These are phyloP conservation scores for Ceratitis capitata DNA, from an alignment of 1,140 invertebrate genomes.

Conservation along the genomic window DNA sequence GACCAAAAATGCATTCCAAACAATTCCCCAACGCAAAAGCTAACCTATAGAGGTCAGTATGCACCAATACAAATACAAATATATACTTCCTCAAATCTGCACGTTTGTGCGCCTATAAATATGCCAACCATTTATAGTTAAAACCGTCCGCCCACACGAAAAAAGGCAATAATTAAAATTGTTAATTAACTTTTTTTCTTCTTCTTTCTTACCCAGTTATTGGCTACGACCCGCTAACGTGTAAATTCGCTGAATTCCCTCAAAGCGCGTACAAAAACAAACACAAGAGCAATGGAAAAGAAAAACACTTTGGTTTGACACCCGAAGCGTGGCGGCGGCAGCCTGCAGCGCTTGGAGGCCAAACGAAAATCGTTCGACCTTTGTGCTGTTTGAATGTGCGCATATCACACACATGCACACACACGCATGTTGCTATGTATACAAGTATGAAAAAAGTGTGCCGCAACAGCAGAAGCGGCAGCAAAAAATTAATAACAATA, in stretches of 20 bases:
- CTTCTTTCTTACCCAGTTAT: background rate
- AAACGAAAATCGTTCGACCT: background rate
- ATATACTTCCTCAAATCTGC: background rate
- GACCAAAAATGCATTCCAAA: background rate
- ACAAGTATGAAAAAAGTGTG: too few relatives aligned
- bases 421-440: too few relatives aligned
- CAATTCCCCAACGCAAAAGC: background rate
- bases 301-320: background rate
- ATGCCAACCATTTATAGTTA: background rate
- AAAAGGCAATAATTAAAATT: constrained; percentile 25
- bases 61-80: background rate
- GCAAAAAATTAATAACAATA: background rate
- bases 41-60: background rate
- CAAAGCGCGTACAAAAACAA: background rate
- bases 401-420: background rate
- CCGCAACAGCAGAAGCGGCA: background rate
- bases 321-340: background rate
- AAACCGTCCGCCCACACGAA: too few relatives aligned
- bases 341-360: background rate
- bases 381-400: background rate
- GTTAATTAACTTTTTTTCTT: constrained; percentile 27
- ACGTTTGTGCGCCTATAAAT: background rate
- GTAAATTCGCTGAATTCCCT: constrained; percentile 10
- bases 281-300: background rate
- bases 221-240: background rate